Percentiles rank a stretch among this genome's conserved stretches.
phyloP scores from a whole-genome alignment of 1,140 invertebrate genomes.

The Cryptotermes secundus region DNA sequence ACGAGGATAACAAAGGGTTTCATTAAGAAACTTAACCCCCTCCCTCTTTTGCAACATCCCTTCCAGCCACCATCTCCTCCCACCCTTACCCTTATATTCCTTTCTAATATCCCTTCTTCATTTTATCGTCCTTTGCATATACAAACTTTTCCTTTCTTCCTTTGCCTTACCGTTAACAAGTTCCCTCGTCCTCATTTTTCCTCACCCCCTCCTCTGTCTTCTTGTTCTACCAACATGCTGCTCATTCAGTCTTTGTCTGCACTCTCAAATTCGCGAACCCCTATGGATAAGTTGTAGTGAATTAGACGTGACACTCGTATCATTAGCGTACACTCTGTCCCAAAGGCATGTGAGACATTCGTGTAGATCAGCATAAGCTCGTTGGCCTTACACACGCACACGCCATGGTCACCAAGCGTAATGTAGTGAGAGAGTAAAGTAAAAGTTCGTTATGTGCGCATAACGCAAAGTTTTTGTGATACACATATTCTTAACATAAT shows the following conservation, averaged over 20 bases:
- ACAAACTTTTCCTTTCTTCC: background rate
- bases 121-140: background rate
- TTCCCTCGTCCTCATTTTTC: background rate
- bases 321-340: too few species aligned
- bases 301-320: background rate
- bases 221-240: background rate
- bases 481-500: too few species aligned
- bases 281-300: background rate
- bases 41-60: background rate
- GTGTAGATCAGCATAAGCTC: too few species aligned
- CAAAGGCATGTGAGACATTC: too few species aligned
- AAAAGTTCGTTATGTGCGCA: too few species aligned
- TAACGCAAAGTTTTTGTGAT: too few species aligned
- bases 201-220: background rate
- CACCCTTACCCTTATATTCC: background rate
- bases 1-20: slow-evolving; percentile 8
- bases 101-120: background rate
- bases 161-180: background rate
- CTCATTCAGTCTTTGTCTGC: background rate
- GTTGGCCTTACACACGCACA: too few species aligned
- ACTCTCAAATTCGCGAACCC: background rate
- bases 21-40: background rate
- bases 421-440: too few species aligned
- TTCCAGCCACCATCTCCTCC: background rate
- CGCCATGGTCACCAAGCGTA: too few species aligned